Evolutionary conservation across 2,888 invertebrate genomes (phyloP), one percentile per base, ranked within the genome.

Genomic region (Bursaphelenchus okinawaensis): DNA sequence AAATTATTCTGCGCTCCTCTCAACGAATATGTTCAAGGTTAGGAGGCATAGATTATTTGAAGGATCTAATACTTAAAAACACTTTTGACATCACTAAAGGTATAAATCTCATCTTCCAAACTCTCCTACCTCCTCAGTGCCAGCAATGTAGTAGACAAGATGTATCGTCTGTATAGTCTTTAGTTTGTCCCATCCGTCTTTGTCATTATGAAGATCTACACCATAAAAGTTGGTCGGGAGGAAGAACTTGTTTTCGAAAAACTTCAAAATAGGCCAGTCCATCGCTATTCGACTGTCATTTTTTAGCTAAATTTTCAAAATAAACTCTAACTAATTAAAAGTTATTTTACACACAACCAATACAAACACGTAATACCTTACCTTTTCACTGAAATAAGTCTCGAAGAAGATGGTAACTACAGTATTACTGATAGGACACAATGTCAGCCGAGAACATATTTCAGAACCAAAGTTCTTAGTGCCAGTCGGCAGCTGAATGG

Each of bases 141-240:
- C 70, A 9, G 75, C 55, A 26, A 72, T 61, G 23, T 75, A 70
- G 55, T 70, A 81, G 40, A 80, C 75, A 28, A 81, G 64, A 66
- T 81, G 81, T 26, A 81, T 69, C 75, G 78, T 78, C 50, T 78
- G 75, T n/a, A 78, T 66, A 31, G 65, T 65, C 22, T 70, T 54
- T 40, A 81, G 74, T 4, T 71, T 69, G 1, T 70, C 64, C 20
- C 75, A 68, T 7, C 68, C 66, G 1, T 51, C 59, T 22, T 52
- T 55, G n/a, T 55, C 63, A 20, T 24, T 66, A 22, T 68, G 66
- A 56, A 72, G 29, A 51, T 69, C 65, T 9, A 81, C 80, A 9
- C 81, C 81, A 52, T 81, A 81, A 55, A 81, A 75, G 66, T 81
- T 79, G 16, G 78, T 77, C 9, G 82, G 78, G n/a, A 82, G 67